phyloP scores from a whole-genome alignment of 2,888 invertebrate genomes.

The Ectemnius lituratus region DNA sequence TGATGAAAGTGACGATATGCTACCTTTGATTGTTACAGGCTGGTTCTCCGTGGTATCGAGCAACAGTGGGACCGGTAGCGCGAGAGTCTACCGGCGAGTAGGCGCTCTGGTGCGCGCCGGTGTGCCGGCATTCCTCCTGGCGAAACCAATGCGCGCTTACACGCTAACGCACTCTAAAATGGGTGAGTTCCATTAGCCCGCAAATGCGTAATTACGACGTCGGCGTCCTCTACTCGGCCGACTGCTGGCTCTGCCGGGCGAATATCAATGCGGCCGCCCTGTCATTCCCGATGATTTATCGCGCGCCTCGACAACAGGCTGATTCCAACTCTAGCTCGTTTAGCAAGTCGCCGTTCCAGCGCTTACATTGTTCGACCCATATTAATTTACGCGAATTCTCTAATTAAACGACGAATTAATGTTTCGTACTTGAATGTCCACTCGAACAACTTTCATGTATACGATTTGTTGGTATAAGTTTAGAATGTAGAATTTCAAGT shows the following conservation, averaged over 20 bases:
- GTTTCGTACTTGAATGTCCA: neutral
- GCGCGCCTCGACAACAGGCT: neutral
- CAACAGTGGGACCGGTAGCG: constrained; percentile 73
- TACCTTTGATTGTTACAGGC: constrained; percentile 62
- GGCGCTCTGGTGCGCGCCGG: constrained; percentile 73
- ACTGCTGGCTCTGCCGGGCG: constrained; percentile 7
- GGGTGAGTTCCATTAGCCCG: constrained; percentile 64
- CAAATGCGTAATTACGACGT: neutral
- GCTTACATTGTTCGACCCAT: neutral
- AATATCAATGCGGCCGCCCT: constrained; percentile 22
- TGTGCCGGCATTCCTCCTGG: constrained; percentile 73
- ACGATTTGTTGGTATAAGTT: neutral
- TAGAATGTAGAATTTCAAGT: no score
- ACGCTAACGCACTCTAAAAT: constrained; percentile 75
- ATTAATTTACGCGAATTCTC: neutral
- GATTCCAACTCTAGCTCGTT: neutral
- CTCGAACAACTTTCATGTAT: neutral
- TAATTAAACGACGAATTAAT: neutral
- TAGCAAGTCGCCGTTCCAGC: neutral
- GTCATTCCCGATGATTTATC: constrained; percentile 8
- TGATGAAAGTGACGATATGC: no score
- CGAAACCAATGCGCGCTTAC: constrained; percentile 73
- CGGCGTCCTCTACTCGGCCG: neutral
- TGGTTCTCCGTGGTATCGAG: constrained; percentile 75
- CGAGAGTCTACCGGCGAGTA: constrained; percentile 73